Evolutionary conservation across 2,888 invertebrate species (phyloP).

Genomic region (Tachina fera): DNA sequence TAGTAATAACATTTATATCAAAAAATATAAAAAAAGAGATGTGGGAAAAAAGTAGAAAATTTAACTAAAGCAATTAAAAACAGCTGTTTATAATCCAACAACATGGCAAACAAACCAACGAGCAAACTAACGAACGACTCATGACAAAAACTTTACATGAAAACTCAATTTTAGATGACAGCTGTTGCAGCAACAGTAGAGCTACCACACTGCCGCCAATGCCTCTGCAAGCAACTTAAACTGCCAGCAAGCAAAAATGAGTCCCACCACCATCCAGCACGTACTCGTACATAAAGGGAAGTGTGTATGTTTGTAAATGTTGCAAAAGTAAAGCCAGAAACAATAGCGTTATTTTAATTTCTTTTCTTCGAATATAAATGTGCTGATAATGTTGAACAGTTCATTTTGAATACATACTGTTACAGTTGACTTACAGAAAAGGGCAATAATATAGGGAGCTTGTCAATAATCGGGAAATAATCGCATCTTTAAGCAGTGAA

Average conservation of each 20-base stretch:
- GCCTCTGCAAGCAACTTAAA: not conserved
- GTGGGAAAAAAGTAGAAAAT: slow-evolving; percentile 34
- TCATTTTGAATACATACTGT: slow-evolving; percentile 35
- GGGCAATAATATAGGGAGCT: not conserved
- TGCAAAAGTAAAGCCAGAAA: slow-evolving; percentile 30
- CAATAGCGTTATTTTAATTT: slow-evolving; percentile 54
- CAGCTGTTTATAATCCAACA: slow-evolving; percentile 72
- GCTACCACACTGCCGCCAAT: not conserved
- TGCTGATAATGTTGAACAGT: slow-evolving; percentile 60
- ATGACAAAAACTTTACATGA: slow-evolving; percentile 66
- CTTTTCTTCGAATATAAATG: slow-evolving; percentile 31
- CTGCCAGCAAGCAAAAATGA: slow-evolving; percentile 25
- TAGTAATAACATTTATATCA: slow-evolving; percentile 34
- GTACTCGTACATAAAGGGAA: not conserved
- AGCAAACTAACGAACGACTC: slow-evolving; percentile 42
- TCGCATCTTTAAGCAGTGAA: too few relatives aligned
- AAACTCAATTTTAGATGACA: slow-evolving; percentile 71
- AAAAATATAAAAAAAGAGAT: slow-evolving; percentile 23
- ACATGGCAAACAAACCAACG: slow-evolving; percentile 31
- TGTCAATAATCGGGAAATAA: not conserved
- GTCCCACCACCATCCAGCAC: slow-evolving; percentile 3
- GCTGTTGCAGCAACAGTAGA: slow-evolving; percentile 59
- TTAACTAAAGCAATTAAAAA: slow-evolving; percentile 71
- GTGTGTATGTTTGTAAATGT: slow-evolving; percentile 4
- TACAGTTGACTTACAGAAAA: not conserved